A percentile compares a stretch with the other conserved stretches of the same genome.
phyloP scores from a whole-genome alignment of 2,888 invertebrate species.

The Drosophila nigricruria region DNA sequence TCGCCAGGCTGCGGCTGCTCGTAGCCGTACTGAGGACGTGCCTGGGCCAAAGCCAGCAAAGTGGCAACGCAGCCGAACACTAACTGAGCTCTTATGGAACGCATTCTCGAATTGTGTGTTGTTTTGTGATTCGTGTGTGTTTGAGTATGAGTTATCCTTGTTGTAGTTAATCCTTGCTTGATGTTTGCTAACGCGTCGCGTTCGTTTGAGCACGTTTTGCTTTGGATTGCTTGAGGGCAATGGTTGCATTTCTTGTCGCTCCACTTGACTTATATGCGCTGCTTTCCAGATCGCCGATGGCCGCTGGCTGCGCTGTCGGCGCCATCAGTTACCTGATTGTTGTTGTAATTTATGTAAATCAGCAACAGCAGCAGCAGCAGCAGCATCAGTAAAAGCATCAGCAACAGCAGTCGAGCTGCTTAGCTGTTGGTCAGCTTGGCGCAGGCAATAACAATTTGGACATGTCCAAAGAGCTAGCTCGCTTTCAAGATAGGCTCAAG shows the following conservation, averaged over 20 bases:
- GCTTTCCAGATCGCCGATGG: slow-evolving; percentile 31
- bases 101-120: slow-evolving; percentile 19
- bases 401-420: slow-evolving; percentile 13
- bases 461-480: slow-evolving; percentile 20
- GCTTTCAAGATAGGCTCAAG: slow-evolving; percentile 31
- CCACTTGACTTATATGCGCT: slow-evolving; percentile 80
- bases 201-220: slow-evolving; percentile 45
- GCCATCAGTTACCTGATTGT: slow-evolving; percentile 27
- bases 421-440: slow-evolving; percentile 13
- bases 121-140: too few relatives aligned
- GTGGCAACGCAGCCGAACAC: slow-evolving; percentile 50
- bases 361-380: not conserved
- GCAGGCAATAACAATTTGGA: slow-evolving; percentile 21
- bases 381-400: slow-evolving; percentile 1
- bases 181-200: slow-evolving; percentile 26
- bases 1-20: slow-evolving; percentile 58
- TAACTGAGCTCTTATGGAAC: slow-evolving; percentile 42
- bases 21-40: slow-evolving; percentile 83
- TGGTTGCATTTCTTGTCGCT: slow-evolving; percentile 71
- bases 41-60: slow-evolving; percentile 62
- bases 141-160: slow-evolving; percentile 29
- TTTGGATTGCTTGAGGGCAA: slow-evolving; percentile 73
- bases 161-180: slow-evolving; percentile 10
- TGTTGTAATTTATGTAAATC: slow-evolving; percentile 74
- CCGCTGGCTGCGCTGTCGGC: slow-evolving; percentile 53